Evolutionary conservation across 2,797 vertebrate genomes (phyloP).

Genomic region (Sandelia bainsii): DNA sequence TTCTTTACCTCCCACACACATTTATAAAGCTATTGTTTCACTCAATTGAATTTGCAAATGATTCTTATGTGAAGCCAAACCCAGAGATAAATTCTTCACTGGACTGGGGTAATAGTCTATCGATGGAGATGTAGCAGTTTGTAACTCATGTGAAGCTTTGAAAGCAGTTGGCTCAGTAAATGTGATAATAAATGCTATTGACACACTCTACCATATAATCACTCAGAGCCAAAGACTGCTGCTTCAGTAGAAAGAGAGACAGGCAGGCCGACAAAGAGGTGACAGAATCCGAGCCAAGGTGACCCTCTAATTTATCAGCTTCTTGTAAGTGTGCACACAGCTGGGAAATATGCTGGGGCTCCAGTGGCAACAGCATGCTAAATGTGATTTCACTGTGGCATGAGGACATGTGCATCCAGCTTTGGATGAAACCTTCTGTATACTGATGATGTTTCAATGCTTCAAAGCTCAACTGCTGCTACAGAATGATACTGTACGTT

Average conservation of each 20-base stretch:
- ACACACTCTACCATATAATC: constrained; percentile 29
- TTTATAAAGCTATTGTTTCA: constrained; percentile 70
- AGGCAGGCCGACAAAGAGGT: constrained; percentile 39
- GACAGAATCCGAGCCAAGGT: constrained; percentile 73
- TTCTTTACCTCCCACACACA: constrained; percentile 31
- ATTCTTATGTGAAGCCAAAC: constrained; percentile 53
- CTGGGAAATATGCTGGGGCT: constrained; percentile 20
- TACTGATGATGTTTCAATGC: constrained; percentile 8
- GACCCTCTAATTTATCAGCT: constrained; percentile 70
- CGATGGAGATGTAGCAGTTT: constrained; percentile 52
- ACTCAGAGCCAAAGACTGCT: constrained; percentile 38
- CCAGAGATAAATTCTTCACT: constrained; percentile 53
- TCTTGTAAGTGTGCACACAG: constrained; percentile 19
- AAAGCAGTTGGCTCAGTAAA: constrained; percentile 20
- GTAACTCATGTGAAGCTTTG: constrained; percentile 33
- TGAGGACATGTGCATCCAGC: constrained; percentile 10
- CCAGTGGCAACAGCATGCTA: constrained; percentile 23
- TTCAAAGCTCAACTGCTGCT: constrained; percentile 21
- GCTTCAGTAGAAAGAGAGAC: constrained; percentile 45
- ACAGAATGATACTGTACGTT: not conserved
- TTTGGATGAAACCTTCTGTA: constrained; percentile 16
- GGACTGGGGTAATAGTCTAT: constrained; percentile 59
- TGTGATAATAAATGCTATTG: constrained; percentile 20
- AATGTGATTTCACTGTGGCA: constrained; percentile 32
- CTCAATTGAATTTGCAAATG: constrained; percentile 67